phyloP scores from a whole-genome alignment of 2,797 vertebrate species.

The Spizella passerina region DNA sequence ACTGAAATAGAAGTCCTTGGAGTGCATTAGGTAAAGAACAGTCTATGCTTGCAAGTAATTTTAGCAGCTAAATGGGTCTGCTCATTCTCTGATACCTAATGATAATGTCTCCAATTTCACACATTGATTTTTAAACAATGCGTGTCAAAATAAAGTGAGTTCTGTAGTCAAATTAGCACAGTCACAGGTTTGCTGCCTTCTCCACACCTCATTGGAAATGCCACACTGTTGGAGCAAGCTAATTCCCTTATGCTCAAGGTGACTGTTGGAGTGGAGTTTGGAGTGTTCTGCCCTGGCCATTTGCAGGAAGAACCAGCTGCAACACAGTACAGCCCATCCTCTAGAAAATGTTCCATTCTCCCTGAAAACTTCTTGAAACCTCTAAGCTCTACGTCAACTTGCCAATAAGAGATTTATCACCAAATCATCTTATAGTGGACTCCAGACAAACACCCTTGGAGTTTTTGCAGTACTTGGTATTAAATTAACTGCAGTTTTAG shows the following conservation, averaged over 20 bases:
- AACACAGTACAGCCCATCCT: background rate
- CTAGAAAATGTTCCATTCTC: background rate
- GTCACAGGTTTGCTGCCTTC: background rate
- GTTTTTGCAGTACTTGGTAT: background rate
- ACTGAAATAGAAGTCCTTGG: conserved; percentile 15
- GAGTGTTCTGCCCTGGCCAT: background rate
- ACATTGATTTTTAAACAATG: conserved; percentile 29
- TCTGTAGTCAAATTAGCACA: background rate
- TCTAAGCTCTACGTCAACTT: background rate
- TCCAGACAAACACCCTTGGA: background rate
- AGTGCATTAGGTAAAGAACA: background rate
- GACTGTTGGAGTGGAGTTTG: background rate
- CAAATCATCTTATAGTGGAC: background rate
- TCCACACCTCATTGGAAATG: background rate
- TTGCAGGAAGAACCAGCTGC: background rate
- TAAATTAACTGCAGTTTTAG: background rate
- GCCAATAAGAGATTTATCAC: background rate
- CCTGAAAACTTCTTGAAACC: background rate
- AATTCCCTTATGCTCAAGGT: background rate
- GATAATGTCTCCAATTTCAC: conserved; percentile 17
- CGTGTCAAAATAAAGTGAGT: background rate
- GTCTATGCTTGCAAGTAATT: background rate
- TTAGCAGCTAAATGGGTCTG: conserved; percentile 16
- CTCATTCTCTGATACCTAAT: background rate
- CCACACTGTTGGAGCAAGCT: background rate